Percentiles rank a stretch among this genome's conserved stretches.
Conservation (phyloP, 2,888 invertebrate genomes). For the Hypercompe scribonia region DNA sequence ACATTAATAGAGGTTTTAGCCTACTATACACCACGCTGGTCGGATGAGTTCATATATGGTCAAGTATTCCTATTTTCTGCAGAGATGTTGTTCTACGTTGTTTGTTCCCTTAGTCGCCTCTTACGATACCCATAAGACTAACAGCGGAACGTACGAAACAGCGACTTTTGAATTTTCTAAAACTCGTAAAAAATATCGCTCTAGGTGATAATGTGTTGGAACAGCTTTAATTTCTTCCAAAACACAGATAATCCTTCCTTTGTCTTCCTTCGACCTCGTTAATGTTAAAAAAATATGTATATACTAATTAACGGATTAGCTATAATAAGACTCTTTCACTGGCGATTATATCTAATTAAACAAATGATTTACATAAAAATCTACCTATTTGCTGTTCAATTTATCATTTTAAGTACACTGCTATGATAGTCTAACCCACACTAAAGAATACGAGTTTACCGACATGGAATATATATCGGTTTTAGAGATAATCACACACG, state of each 20-base stretch:
- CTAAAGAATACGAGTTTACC: neutral
- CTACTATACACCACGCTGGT: no score
- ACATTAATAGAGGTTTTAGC: no score
- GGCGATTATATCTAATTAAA: neutral
- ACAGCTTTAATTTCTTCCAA: neutral
- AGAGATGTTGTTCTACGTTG: no score
- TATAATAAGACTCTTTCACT: neutral
- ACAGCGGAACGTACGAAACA: no score
- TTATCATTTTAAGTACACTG: neutral
- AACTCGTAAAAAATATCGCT: neutral
- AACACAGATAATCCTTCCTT: neutral
- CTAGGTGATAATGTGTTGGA: neutral
- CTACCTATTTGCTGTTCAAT: neutral
- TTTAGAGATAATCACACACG: conserved; percentile 6
- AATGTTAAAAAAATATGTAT: neutral
- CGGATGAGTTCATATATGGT: no score
- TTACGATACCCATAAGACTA: no score
- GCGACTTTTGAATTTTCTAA: neutral
- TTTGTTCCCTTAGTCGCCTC: no score
- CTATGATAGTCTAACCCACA: neutral
- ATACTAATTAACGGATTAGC: neutral
- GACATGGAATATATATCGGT: neutral
- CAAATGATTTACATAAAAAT: neutral
- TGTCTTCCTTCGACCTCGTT: neutral
- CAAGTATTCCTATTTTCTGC: no score